Evolutionary conservation across 2,113 vertebrate species (phyloP), one percentile per base, ranked within the genome.

Genomic region (Solea solea): DNA sequence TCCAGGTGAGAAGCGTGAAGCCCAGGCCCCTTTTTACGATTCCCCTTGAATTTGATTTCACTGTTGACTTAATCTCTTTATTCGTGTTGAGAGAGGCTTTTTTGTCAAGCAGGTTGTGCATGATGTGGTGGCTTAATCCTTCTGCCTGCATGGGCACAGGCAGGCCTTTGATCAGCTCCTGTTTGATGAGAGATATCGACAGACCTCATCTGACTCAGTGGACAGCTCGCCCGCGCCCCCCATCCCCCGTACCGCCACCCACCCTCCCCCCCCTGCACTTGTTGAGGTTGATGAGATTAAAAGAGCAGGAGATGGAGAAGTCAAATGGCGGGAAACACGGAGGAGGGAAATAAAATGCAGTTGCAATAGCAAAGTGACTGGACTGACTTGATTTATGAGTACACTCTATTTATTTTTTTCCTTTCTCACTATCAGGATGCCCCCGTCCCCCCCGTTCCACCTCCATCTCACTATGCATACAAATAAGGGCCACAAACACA

Each of bases 101-200:
- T 81, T 85, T 71, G 60, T 79, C 63, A 67, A 84, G 71, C 85
- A 83, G 86, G 80, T 80, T 87, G 76, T 85, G 86, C 82, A 86
- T 83, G 85, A 82, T 82, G 81, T 79, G 73, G 55, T 80, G 74
- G 55, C 77, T 75, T 93, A 93, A 93, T 92, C 91, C 87, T 72
- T 68, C 52, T 42, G 80, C 63, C 81, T 80, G 86, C 83, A 82
- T 76, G 81, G 78, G 85, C 79, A 76, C 59, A 52, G 72, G 78
- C 85, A 39, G 25, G 57, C 74, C 87, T 93, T 92, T 93, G 91
- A 93, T 93, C 90, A 86, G 80, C 72, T 64, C 63, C 74, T 88
- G 89, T 91, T 92, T 90, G 89, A 91, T 89, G 89, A 86, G 76
- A 78, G 77, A 86, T 92, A 93, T 91, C 78, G 84, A 87, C 90